A percentile compares a stretch with the other conserved stretches of the same genome.
These are phyloP conservation scores for Drosophila sechellia DNA, from an alignment of 1,140 invertebrate genomes.

Conservation along the genomic window DNA sequence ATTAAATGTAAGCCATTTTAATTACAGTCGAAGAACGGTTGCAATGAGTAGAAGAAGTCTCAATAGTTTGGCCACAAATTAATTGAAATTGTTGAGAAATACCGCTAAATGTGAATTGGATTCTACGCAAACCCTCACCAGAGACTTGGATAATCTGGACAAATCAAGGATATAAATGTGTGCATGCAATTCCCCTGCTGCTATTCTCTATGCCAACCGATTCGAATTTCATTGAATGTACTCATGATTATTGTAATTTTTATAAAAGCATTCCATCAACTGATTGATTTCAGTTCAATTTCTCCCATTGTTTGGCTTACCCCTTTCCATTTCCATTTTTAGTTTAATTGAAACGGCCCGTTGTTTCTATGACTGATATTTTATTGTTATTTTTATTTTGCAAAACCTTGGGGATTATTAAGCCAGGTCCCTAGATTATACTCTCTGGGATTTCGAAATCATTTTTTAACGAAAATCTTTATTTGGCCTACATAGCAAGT, in stretches of 20 bases:
- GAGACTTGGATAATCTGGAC: background rate
- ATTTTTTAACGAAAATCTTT: conserved; percentile 9
- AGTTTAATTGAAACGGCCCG: conserved; percentile 28
- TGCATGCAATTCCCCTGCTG: background rate
- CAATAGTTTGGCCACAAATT: background rate
- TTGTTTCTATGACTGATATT: conserved; percentile 44
- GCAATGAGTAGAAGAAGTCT: background rate
- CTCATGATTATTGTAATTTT: conserved; percentile 62
- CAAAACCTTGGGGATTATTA: conserved; percentile 16
- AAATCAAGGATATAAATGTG: conserved; percentile 30
- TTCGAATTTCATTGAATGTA: background rate
- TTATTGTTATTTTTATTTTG: conserved; percentile 41
- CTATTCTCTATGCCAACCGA: background rate
- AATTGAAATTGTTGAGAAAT: background rate
- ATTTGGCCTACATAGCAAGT: conserved; percentile 33
- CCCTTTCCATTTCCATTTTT: conserved; percentile 25
- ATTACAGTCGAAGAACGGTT: background rate
- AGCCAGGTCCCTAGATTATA: conserved; percentile 17
- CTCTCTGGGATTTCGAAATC: conserved; percentile 15
- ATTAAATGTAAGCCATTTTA: conserved; percentile 13
- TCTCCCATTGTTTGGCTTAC: conserved; percentile 24
- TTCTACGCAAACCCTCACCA: conserved; percentile 1
- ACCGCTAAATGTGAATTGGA: background rate
- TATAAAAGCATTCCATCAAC: conserved; percentile 76
- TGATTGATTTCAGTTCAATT: conserved; percentile 60